Conservation (phyloP, 1,140 invertebrate species). For the Leptopilina clavipes region DNA sequence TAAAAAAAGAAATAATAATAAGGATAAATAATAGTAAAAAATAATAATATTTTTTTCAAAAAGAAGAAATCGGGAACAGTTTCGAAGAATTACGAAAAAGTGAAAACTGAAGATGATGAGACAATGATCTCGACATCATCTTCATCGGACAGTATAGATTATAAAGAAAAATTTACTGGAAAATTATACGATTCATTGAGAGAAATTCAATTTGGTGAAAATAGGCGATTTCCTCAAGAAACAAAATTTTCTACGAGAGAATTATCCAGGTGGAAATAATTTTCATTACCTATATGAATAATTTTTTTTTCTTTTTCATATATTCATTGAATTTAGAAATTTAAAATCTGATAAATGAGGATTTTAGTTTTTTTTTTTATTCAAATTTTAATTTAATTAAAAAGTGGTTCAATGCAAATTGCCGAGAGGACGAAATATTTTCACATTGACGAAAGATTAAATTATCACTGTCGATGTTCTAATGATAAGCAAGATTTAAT, state of each 20-base stretch:
- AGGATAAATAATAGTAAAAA: background rate
- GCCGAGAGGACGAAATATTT: slow-evolving; percentile 51
- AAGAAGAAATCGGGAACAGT: background rate
- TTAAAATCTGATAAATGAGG: too few relatives aligned
- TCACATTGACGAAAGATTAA: slow-evolving; percentile 56
- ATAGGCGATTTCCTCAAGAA: slow-evolving; percentile 25
- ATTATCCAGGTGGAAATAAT: slow-evolving; percentile 47
- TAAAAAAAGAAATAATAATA: too few relatives aligned
- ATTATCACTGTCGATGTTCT: slow-evolving; percentile 22
- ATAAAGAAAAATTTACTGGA: slow-evolving; percentile 30
- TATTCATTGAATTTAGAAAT: too few relatives aligned
- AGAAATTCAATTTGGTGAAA: background rate
- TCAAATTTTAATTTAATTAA: background rate
- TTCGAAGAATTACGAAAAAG: background rate
- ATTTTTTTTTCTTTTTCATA: too few relatives aligned
- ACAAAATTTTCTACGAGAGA: slow-evolving; percentile 45
- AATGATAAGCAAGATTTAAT: slow-evolving; percentile 42
- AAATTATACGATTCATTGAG: background rate
- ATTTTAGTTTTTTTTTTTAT: too few relatives aligned
- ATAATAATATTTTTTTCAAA: background rate
- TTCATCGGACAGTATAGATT: slow-evolving; percentile 9
- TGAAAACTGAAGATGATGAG: background rate
- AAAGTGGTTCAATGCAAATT: slow-evolving; percentile 49
- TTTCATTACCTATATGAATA: too few relatives aligned
- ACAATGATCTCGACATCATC: background rate